These are phyloP conservation scores for Daktulosphaira vitifoliae DNA, from an alignment of 1,140 invertebrate genomes.

Conservation along the genomic window DNA sequence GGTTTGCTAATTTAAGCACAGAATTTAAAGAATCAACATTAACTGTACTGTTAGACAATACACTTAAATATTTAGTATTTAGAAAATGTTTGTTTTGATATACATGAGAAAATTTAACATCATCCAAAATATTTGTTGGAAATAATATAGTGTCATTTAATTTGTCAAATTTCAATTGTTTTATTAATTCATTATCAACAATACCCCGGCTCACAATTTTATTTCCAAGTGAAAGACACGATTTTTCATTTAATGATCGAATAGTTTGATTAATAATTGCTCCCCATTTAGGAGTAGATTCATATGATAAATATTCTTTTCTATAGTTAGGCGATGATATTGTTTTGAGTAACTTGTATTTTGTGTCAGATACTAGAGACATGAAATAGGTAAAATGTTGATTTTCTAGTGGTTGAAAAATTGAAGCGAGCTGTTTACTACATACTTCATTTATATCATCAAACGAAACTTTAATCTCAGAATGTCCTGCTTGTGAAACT, in stretches of 20 bases:
- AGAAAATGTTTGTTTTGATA: constrained; percentile 20
- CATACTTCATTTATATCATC: constrained; percentile 17
- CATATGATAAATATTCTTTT: constrained; percentile 28
- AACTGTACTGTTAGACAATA: constrained; percentile 8
- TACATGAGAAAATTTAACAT: neutral
- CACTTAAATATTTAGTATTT: constrained; percentile 26
- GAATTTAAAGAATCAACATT: constrained; percentile 11
- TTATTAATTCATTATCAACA: neutral
- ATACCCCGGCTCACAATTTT: constrained; percentile 5
- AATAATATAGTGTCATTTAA: constrained; percentile 6
- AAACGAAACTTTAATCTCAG: constrained; percentile 5
- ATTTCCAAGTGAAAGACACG: constrained; percentile 15
- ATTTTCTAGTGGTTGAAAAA: constrained; percentile 24
- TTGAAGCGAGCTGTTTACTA: constrained; percentile 8
- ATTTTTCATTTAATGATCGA: neutral
- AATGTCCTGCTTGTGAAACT: constrained; percentile 22
- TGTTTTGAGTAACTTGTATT: constrained; percentile 18
- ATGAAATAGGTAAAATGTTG: constrained; percentile 11
- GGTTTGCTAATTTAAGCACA: constrained; percentile 7
- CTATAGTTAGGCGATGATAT: constrained; percentile 11
- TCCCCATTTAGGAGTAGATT: constrained; percentile 22
- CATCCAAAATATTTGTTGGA: neutral
- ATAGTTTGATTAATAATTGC: constrained; percentile 23
- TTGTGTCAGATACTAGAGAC: constrained; percentile 3
- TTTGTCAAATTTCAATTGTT: constrained; percentile 12